Percentiles rank a stretch among this genome's conserved stretches.
These are phyloP conservation scores for Pogonocichla stellata DNA, from an alignment of 2,113 vertebrate genomes.

Conservation along the genomic window DNA sequence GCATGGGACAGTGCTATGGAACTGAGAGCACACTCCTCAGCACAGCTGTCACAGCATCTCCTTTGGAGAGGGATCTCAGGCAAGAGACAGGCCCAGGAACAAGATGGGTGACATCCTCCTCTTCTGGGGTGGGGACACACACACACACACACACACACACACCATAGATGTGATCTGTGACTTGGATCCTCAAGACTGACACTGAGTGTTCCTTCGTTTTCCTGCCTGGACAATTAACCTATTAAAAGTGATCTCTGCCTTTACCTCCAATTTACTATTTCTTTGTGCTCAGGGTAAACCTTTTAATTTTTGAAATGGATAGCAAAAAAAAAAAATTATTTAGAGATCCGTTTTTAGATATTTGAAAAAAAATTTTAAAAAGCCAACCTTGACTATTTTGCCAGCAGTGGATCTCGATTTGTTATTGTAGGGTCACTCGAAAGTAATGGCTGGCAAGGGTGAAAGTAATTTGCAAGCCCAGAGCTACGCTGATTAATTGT, in stretches of 20 bases:
- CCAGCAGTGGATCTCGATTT: background rate
- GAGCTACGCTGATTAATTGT: constrained; percentile 50
- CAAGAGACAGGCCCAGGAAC: background rate
- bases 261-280: background rate
- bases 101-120: background rate
- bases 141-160: background rate
- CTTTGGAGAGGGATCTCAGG: background rate
- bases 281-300: background rate
- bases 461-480: constrained; percentile 41
- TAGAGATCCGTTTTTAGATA: background rate
- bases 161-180: background rate
- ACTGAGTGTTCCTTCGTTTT: background rate
- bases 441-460: constrained; percentile 41
- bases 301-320: background rate
- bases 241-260: background rate
- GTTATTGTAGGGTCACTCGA: constrained; percentile 25
- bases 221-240: background rate
- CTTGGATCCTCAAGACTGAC: background rate
- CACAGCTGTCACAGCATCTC: background rate
- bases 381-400: background rate
- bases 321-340: background rate
- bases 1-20: background rate
- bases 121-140: background rate
- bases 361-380: fast-evolving
- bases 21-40: background rate